phyloP scores from a whole-genome alignment of 2,888 invertebrate genomes.

The Pyralis farinalis region DNA sequence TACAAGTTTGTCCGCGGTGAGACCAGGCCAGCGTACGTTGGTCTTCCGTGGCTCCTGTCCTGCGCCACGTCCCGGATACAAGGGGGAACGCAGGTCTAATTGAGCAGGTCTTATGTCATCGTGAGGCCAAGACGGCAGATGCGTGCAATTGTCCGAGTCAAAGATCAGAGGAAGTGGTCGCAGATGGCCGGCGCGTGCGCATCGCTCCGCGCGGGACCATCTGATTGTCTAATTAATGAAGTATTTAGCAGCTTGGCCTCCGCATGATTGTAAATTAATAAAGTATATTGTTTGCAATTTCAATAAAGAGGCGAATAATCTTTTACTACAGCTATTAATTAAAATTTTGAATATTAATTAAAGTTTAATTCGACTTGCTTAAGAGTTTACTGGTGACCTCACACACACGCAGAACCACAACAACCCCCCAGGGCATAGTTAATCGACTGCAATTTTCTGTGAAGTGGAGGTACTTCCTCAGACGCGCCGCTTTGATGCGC shows the following conservation, averaged over 20 bases:
- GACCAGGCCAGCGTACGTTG: conserved; percentile 39
- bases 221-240: conserved; percentile 36
- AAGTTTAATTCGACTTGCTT: no score
- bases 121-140: conserved; percentile 60
- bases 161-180: conserved; percentile 76
- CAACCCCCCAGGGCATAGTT: no score
- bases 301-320: no score
- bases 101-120: conserved; percentile 54
- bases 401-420: no score
- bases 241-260: conserved; percentile 31
- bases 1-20: conserved; percentile 26
- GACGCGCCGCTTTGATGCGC: no score
- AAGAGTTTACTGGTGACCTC: no score
- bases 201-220: conserved; percentile 31
- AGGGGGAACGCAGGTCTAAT: conserved; percentile 46
- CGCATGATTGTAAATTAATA: conserved; percentile 12
- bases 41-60: conserved; percentile 24
- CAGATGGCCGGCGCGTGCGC: conserved; percentile 55
- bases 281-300: background rate
- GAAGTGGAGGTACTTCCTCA: no score
- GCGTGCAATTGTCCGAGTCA: conserved; percentile 73
- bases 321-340: no score
- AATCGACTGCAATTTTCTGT: no score
- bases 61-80: conserved; percentile 22
- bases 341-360: no score